Evolutionary conservation across 2,797 vertebrate genomes (phyloP), one percentile per base, ranked within the genome.

Genomic region (Clarias fuscus): DNA sequence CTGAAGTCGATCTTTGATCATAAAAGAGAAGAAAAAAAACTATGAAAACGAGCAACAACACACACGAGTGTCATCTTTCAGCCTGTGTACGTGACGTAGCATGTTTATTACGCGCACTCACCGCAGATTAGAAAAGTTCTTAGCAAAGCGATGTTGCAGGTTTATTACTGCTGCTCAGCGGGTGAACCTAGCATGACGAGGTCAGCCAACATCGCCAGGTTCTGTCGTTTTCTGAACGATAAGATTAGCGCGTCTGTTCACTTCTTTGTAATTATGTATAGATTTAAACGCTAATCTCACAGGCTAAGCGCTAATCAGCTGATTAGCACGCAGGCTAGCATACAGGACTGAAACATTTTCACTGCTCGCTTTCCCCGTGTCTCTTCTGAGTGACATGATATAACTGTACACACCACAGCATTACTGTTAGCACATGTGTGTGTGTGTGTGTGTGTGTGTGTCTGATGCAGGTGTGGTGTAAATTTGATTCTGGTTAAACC

Each of bases 401-500:
- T 40, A 18, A 11, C 17, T 71, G 18, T 40, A 40, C 33, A 71
- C 65, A 68, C 65, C 65, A 30, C 65, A 40, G 33, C 33, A 40
- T 37, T 22, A 37, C 17, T 1, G 30, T 37, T 71, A 71, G 22
- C 4, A 5, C 5, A 0, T 37, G 5, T 15, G 30, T 33, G 30
- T 70, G 70, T 40, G 70, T 72, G 70, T 73, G 71, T 71, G 70
- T 40, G 33, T 71, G 70, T 43, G 40, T 72, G 68, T 61, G 18
- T 77, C 14, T 77, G 53, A 37, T 33, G 61, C 81, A 72, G 68
- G 53, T 83, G 27, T 61, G 33, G 62, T 65, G 37, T 59, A 73
- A 37, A 83, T 83, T 72, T 83, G 68, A 83, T 83, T 59, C 82
- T 59, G 53, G 82, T 59, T 83, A 72, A 72, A 83, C 82, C 56